Conservation (phyloP, 2,113 vertebrate genomes). For the Zapus hudsonius region DNA sequence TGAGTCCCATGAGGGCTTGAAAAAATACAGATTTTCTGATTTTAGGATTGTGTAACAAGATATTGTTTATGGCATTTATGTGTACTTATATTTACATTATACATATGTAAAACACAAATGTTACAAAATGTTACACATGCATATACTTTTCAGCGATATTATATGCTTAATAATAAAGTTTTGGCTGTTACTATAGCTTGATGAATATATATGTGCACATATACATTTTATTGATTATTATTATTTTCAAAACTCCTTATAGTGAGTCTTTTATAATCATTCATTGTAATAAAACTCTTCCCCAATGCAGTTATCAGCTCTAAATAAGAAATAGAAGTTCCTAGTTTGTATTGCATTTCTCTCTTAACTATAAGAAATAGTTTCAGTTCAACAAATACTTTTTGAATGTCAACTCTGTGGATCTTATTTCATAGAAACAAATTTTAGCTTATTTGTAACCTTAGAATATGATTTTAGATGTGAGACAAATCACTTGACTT, state of each 20-base stretch:
- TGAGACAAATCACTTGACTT: neutral
- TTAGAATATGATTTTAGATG: neutral
- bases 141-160: neutral
- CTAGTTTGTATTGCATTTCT: neutral
- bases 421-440: neutral
- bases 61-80: neutral
- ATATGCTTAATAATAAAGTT: neutral
- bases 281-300: neutral
- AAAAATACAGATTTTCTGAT: neutral
- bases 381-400: neutral
- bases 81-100: neutral
- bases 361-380: neutral
- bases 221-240: neutral
- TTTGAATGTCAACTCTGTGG: neutral
- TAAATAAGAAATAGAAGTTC: neutral
- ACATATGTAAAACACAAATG: neutral
- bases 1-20: neutral
- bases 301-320: neutral
- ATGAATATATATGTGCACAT: neutral
- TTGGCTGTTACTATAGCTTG: neutral
- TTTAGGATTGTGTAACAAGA: neutral
- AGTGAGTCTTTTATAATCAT: neutral
- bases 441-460: neutral
- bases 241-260: neutral
- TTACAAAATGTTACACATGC: neutral